These are phyloP conservation scores for Actinopyga echinites DNA, from an alignment of 53 echinoderm and acorn worm genomes.

Conservation along the genomic window DNA sequence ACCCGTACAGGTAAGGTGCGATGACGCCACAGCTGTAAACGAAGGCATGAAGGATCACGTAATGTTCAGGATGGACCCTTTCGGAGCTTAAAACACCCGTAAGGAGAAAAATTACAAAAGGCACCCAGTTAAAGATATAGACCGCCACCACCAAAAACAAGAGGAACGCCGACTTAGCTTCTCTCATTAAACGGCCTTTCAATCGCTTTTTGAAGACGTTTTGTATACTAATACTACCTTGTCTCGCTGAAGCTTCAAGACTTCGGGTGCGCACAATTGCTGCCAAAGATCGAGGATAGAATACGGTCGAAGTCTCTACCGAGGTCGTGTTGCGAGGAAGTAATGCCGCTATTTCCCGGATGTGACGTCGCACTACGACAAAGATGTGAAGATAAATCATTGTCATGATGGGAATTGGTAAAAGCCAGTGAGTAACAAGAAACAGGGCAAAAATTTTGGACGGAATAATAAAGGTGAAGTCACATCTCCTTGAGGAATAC, in stretches of 20 bases:
- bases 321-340: not conserved
- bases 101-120: slow-evolving; percentile 12
- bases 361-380: slow-evolving; percentile 11
- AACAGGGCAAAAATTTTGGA: not conserved
- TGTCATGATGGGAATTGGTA: slow-evolving; percentile 33
- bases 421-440: slow-evolving; percentile 2
- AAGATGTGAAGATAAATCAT: slow-evolving; percentile 13
- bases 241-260: not conserved
- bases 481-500: not conserved
- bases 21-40: slow-evolving; percentile 33
- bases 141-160: slow-evolving; percentile 26
- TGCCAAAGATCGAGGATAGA: not conserved
- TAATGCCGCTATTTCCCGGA: slow-evolving; percentile 18
- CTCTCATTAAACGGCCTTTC: slow-evolving; percentile 12
- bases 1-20: slow-evolving; percentile 30
- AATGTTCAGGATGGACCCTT: not conserved
- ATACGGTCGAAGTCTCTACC: not conserved
- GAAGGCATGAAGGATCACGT: slow-evolving; percentile 2
- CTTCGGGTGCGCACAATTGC: too few species aligned
- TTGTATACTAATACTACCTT: not conserved
- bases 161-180: slow-evolving; percentile 18
- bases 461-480: not conserved
- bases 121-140: slow-evolving; percentile 17
- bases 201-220: not conserved
- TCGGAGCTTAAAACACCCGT: slow-evolving; percentile 16